Conservation (phyloP, 2,113 vertebrate species). For the Ceratotherium simum region DNA sequence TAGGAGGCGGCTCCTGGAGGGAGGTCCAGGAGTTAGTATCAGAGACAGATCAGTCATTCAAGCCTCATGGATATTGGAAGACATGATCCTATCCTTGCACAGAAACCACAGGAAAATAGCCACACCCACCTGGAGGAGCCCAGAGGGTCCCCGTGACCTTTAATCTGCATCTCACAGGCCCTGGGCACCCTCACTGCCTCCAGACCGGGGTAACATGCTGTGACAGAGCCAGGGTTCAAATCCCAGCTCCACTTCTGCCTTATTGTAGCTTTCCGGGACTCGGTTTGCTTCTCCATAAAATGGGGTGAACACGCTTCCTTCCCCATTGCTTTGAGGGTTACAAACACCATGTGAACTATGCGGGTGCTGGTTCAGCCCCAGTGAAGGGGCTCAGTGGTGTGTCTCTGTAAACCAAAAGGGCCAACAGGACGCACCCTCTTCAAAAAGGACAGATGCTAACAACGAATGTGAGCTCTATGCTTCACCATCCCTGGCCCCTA, state of each 20-base stretch:
- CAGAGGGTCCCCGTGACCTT: not conserved
- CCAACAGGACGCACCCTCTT: not conserved
- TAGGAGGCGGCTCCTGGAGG: not conserved
- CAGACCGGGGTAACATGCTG: not conserved
- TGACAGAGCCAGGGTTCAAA: not conserved
- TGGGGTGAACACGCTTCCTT: not conserved
- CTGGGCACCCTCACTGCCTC: not conserved
- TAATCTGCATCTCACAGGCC: not conserved
- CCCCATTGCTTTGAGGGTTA: not conserved
- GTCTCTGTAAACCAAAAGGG: not conserved
- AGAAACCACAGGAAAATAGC: not conserved
- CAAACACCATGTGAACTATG: not conserved
- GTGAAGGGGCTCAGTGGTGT: not conserved
- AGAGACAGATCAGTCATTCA: not conserved
- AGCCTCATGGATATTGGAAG: not conserved
- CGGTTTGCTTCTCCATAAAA: not conserved
- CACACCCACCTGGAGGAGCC: not conserved
- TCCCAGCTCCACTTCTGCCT: not conserved
- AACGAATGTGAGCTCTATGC: fast-evolving
- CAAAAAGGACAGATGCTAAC: not conserved
- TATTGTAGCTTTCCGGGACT: not conserved
- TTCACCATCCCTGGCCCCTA: not conserved
- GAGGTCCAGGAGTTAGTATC: not conserved
- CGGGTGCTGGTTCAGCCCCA: not conserved
- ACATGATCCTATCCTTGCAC: not conserved